Conservation (phyloP, 2,888 invertebrate genomes). For the Drosophila paramelanica region DNA sequence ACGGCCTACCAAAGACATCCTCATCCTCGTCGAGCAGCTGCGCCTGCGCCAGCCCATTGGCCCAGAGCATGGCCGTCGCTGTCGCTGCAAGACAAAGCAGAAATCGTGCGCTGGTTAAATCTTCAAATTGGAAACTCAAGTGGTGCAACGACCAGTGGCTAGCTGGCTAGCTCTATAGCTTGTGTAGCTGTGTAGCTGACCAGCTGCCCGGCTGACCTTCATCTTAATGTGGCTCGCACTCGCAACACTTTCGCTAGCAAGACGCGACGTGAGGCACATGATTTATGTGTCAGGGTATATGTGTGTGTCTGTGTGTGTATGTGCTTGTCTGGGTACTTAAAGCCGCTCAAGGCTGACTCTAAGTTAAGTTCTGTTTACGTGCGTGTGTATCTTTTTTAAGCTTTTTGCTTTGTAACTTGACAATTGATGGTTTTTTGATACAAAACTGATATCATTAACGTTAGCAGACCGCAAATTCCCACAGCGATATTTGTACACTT, state of each 20-base stretch:
- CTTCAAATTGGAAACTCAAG: slow-evolving; percentile 48
- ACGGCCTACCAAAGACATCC: slow-evolving; percentile 80
- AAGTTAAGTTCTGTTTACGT: slow-evolving; percentile 35
- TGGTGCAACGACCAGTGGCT: slow-evolving; percentile 31
- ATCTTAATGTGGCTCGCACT: slow-evolving; percentile 37
- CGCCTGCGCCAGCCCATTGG: slow-evolving; percentile 59
- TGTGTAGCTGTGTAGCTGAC: not conserved
- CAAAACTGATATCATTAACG: slow-evolving; percentile 65
- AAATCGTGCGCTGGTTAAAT: slow-evolving; percentile 52
- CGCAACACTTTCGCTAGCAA: slow-evolving; percentile 72
- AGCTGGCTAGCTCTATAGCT: not conserved
- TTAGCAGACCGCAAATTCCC: slow-evolving; percentile 58
- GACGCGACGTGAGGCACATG: slow-evolving; percentile 53
- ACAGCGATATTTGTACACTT: slow-evolving; percentile 47
- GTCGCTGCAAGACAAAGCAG: slow-evolving; percentile 54
- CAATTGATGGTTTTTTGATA: slow-evolving; percentile 72
- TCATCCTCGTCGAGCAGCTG: slow-evolving; percentile 76
- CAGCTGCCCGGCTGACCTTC: slow-evolving; percentile 66
- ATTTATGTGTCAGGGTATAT: slow-evolving; percentile 60
- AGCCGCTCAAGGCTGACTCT: slow-evolving; percentile 59
- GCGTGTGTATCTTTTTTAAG: slow-evolving; percentile 23
- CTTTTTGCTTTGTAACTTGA: slow-evolving; percentile 27
- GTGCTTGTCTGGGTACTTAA: slow-evolving; percentile 51
- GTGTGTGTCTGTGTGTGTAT: slow-evolving; percentile 8
- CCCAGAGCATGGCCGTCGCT: slow-evolving; percentile 49